Conservation (phyloP, 2,113 vertebrate genomes). For the Odobenus rosmarus region DNA sequence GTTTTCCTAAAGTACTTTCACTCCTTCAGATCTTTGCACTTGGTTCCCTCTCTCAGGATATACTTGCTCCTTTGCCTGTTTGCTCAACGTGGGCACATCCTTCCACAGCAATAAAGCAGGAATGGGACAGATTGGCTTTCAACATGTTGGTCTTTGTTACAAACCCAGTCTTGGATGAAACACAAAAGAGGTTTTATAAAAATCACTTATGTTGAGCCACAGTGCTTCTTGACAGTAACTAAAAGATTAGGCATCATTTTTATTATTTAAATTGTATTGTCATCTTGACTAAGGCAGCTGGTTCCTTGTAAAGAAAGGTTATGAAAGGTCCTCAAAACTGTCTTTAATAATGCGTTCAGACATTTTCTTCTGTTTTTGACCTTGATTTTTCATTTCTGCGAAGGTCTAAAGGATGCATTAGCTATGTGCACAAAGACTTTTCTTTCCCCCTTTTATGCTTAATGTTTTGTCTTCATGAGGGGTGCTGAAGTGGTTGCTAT, state of each 20-base stretch:
- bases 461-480: constrained; percentile 42
- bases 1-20: background rate
- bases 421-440: background rate
- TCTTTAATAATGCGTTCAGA: constrained; percentile 59
- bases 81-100: accelerated
- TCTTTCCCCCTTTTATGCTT: background rate
- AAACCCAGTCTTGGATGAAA: background rate
- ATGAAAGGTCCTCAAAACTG: background rate
- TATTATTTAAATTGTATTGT: constrained; percentile 52
- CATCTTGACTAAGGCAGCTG: constrained; percentile 38
- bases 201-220: background rate
- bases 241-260: constrained; percentile 21
- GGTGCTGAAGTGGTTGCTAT: background rate
- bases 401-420: constrained; percentile 56
- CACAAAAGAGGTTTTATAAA: background rate
- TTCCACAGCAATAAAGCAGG: background rate
- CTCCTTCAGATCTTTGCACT: background rate
- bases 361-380: constrained; percentile 45
- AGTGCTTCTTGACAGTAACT: constrained; percentile 25
- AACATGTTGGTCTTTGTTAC: background rate
- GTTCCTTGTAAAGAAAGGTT: constrained; percentile 56
- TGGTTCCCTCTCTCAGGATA: too few species aligned
- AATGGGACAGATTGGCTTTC: background rate
- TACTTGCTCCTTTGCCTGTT: background rate
- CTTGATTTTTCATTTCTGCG: constrained; percentile 59